Evolutionary conservation across 2,888 invertebrate species (phyloP).

Genomic region (Cerceris rybyensis): DNA sequence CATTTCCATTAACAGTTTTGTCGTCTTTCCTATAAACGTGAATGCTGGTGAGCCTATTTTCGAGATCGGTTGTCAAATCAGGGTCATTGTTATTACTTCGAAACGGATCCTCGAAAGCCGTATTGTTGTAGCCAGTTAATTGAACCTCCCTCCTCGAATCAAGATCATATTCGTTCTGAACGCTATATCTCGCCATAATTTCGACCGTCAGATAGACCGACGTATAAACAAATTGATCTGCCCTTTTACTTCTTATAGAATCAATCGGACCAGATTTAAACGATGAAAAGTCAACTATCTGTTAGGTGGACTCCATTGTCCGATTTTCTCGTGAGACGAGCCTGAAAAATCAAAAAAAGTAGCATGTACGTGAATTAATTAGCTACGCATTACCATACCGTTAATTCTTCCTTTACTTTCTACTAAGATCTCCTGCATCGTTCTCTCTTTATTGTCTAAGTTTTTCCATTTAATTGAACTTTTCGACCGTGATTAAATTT

Average conservation of each 20-base stretch:
- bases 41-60: constrained; percentile 63
- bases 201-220: constrained; percentile 64
- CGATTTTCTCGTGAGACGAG: constrained; percentile 30
- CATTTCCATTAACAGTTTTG: constrained; percentile 47
- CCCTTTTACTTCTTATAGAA: constrained; percentile 13
- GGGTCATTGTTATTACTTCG: constrained; percentile 59
- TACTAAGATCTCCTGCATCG: not conserved
- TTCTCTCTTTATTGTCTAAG: not conserved
- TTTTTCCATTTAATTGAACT: not conserved
- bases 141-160: constrained; percentile 73
- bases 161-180: constrained; percentile 71
- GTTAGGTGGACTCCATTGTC: constrained; percentile 68
- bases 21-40: constrained; percentile 50
- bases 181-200: constrained; percentile 75
- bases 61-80: constrained; percentile 60
- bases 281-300: constrained; percentile 2
- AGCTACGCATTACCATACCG: constrained; percentile 4
- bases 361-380: not conserved
- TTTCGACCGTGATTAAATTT: constrained; percentile 7
- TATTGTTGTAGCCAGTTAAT: constrained; percentile 74
- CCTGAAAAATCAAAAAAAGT: constrained; percentile 36
- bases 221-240: constrained; percentile 2
- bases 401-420: constrained; percentile 6
- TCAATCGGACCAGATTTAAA: not conserved
- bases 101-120: constrained; percentile 64